Percentiles rank a stretch among this genome's conserved stretches.
Conservation (phyloP, 1,140 invertebrate genomes). For the Oncopeltus fasciatus region DNA sequence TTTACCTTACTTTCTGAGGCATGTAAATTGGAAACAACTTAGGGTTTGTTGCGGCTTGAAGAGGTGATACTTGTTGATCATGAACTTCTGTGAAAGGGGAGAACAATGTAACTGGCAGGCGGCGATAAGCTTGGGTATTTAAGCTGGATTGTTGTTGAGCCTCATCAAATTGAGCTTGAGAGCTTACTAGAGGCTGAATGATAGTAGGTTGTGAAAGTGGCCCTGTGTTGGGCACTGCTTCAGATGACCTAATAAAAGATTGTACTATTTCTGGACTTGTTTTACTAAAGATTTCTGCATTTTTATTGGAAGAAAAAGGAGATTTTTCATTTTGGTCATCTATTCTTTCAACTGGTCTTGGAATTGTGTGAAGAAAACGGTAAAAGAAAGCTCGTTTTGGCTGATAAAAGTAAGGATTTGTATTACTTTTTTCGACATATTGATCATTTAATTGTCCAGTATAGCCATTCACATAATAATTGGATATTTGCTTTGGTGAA, state of each 20-base stretch:
- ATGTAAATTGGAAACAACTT: not conserved
- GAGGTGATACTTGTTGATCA: conserved; percentile 25
- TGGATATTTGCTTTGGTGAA: not conserved
- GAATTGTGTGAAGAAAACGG: conserved; percentile 14
- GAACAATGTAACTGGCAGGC: not conserved
- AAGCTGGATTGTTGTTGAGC: not conserved
- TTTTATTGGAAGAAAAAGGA: not conserved
- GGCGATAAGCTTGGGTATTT: not conserved
- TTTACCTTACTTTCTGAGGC: not conserved
- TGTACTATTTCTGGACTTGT: too few species aligned
- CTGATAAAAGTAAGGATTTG: not conserved
- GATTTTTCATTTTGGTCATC: not conserved
- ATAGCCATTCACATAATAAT: not conserved
- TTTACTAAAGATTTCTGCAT: too few species aligned
- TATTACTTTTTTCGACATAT: not conserved
- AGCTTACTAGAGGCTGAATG: not conserved
- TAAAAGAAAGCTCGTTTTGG: conserved; percentile 18
- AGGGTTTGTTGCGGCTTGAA: too few species aligned
- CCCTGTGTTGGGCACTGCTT: not conserved
- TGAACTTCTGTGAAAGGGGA: conserved; percentile 22
- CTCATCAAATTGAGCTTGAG: not conserved
- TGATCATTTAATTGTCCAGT: not conserved
- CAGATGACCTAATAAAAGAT: not conserved
- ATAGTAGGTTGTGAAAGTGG: not conserved
- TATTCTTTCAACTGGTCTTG: not conserved